Percentiles rank a stretch among this genome's conserved stretches.
Evolutionary conservation across 2,888 invertebrate species (phyloP).

Genomic region (Phyto melanocephala): DNA sequence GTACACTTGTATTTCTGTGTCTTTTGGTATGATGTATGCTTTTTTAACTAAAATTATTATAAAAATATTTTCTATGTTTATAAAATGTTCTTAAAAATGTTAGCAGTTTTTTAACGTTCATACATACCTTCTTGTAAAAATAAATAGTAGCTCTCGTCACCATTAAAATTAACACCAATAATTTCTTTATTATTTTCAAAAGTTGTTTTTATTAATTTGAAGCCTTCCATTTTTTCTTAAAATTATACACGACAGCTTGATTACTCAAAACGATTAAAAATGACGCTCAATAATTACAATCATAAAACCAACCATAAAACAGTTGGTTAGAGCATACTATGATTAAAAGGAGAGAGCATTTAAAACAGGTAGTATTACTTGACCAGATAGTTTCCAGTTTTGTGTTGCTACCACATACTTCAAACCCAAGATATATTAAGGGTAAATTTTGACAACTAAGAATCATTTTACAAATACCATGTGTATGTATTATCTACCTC

Average conservation of each 20-base stretch:
- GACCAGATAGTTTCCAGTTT: neutral
- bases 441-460: neutral
- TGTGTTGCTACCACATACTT: neutral
- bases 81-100: no score
- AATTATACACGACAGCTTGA: neutral
- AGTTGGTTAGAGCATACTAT: conserved; percentile 39
- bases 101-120: neutral
- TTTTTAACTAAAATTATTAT: conserved; percentile 8
- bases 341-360: conserved; percentile 3
- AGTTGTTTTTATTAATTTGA: conserved; percentile 45
- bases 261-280: neutral
- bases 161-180: conserved; percentile 34
- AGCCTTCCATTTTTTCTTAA: conserved; percentile 38
- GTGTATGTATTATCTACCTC: no score
- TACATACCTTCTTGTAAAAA: conserved; percentile 23
- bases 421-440: neutral
- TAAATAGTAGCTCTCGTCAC: conserved; percentile 33
- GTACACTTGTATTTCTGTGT: conserved; percentile 23
- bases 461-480: neutral
- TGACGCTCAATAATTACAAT: conserved; percentile 17
- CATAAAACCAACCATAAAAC: conserved; percentile 29
- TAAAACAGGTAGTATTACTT: neutral
- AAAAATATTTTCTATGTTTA: neutral
- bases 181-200: conserved; percentile 49
- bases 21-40: conserved; percentile 3